Evolutionary conservation across 92 coral and sea anemone genomes (phyloP).

Genomic region (Umimayanthus chanpuru): DNA sequence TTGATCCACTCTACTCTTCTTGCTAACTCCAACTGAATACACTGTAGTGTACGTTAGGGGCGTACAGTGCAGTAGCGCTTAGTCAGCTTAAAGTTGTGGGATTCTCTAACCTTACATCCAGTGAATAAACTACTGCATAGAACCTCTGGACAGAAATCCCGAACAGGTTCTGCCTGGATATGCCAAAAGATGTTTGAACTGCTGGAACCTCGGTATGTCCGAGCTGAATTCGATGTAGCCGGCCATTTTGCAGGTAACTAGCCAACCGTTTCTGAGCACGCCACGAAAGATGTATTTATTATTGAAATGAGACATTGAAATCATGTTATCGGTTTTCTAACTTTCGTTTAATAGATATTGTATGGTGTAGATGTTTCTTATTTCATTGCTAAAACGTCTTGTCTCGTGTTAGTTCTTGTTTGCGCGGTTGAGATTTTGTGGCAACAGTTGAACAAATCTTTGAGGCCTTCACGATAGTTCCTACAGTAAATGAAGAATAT

Average conservation of each 20-base stretch:
- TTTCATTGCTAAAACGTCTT: neutral
- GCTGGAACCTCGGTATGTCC: too few relatives aligned
- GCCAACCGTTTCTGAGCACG: too few relatives aligned
- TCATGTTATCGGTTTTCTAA: too few relatives aligned
- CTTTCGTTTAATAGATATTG: too few relatives aligned
- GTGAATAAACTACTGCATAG: neutral
- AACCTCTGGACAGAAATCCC: constrained; percentile 2
- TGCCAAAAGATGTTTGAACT: neutral
- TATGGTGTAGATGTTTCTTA: neutral
- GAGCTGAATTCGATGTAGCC: too few relatives aligned
- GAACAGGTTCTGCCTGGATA: neutral
- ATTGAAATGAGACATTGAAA: too few relatives aligned
- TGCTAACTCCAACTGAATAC: neutral
- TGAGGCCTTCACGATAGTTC: constrained; percentile 9
- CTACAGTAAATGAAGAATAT: neutral
- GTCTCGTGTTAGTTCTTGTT: neutral
- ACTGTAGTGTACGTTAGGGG: neutral
- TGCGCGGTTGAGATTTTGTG: neutral
- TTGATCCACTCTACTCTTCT: neutral
- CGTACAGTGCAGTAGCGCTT: neutral
- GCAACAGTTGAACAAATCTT: neutral
- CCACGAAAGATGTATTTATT: neutral
- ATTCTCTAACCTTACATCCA: too few relatives aligned
- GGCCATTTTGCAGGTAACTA: too few relatives aligned
- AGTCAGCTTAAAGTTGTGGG: neutral